These are phyloP conservation scores for Phaethornis superciliosus DNA, from an alignment of 2,113 vertebrate species.

Conservation along the genomic window DNA sequence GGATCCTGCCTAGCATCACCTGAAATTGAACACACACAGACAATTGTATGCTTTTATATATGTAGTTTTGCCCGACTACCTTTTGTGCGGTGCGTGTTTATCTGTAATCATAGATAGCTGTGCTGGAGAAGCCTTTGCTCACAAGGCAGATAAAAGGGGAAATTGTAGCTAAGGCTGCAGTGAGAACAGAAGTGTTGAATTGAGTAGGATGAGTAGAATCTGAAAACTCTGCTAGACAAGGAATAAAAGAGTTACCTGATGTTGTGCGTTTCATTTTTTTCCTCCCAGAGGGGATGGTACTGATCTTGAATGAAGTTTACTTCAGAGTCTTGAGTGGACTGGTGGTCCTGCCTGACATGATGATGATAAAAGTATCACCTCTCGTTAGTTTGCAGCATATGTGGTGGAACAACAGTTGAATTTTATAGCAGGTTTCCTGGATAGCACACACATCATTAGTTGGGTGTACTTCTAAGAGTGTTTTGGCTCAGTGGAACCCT, in stretches of 20 bases:
- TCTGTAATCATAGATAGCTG: neutral
- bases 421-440: neutral
- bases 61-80: neutral
- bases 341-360: neutral
- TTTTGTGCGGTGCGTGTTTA: neutral
- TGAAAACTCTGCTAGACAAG: neutral
- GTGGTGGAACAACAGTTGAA: neutral
- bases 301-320: neutral
- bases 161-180: neutral
- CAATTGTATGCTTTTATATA: neutral
- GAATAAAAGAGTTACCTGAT: neutral
- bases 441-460: fast-evolving
- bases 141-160: neutral
- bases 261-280: neutral
- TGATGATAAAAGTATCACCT: neutral
- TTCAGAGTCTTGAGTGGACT: neutral
- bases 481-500: neutral
- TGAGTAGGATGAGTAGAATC: neutral
- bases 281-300: fast-evolving
- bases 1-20: neutral
- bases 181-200: neutral
- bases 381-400: neutral
- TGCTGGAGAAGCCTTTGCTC: neutral
- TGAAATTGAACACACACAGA: neutral
- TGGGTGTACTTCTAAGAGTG: neutral